phyloP scores from a whole-genome alignment of 2,113 vertebrate genomes.

The Hyperoodon ampullatus region DNA sequence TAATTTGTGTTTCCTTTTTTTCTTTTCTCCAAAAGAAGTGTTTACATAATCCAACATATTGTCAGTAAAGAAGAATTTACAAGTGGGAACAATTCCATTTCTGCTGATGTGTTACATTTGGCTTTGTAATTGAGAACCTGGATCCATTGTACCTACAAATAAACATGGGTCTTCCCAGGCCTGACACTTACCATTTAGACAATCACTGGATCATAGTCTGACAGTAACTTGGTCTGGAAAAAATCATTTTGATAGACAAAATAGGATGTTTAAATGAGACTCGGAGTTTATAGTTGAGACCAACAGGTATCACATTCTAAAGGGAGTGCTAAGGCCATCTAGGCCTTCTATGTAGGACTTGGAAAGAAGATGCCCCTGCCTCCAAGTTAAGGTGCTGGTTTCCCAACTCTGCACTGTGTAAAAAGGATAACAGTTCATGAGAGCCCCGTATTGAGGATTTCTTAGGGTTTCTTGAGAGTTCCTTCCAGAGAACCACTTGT shows the following conservation, averaged over 20 bases:
- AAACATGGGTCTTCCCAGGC: neutral
- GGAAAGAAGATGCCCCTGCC: neutral
- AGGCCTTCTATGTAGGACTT: neutral
- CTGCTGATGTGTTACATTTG: neutral
- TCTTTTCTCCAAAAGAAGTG: neutral
- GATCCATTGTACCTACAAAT: neutral
- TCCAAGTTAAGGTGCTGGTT: neutral
- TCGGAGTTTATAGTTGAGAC: neutral
- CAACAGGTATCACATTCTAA: neutral
- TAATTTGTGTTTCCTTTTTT: neutral
- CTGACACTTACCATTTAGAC: neutral
- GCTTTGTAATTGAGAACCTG: neutral
- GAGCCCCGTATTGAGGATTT: neutral
- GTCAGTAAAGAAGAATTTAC: conserved; percentile 10
- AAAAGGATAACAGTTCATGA: neutral
- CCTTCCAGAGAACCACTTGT: neutral
- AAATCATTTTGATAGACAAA: conserved; percentile 6
- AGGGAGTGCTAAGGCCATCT: neutral
- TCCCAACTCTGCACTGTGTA: neutral
- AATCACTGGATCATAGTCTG: neutral
- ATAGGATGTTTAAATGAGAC: neutral
- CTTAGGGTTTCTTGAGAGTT: neutral
- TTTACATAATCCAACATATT: neutral
- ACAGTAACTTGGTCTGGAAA: neutral
- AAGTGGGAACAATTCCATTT: neutral